phyloP scores from a whole-genome alignment of 2,113 vertebrate genomes.

The Forbesichthys papilliferus region DNA sequence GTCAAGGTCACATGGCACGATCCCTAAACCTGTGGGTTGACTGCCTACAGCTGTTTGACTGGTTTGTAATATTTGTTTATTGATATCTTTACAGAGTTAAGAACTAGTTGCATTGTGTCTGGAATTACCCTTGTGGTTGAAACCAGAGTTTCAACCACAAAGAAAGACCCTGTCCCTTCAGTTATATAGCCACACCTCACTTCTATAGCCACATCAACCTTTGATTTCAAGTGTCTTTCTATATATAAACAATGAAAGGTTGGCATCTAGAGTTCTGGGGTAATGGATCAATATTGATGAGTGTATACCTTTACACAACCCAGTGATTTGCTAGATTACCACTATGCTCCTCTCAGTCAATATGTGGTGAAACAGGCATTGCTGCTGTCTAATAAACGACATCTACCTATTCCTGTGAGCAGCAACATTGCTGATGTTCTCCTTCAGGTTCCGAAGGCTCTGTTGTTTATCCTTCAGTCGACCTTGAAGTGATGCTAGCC shows the following conservation, averaged over 20 bases:
- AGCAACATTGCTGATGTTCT: constrained; percentile 47
- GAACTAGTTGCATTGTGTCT: too few relatives aligned
- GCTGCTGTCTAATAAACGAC: neutral
- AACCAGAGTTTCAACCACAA: too few relatives aligned
- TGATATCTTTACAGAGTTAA: neutral
- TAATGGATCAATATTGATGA: too few relatives aligned
- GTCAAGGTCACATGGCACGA: neutral
- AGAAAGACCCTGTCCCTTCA: too few relatives aligned
- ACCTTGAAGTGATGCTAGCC: constrained; percentile 57
- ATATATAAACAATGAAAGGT: too few relatives aligned
- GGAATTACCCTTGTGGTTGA: too few relatives aligned
- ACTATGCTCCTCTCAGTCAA: neutral
- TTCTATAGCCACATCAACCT: too few relatives aligned
- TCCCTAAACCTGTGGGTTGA: neutral
- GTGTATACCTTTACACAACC: too few relatives aligned
- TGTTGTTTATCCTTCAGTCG: constrained; percentile 66
- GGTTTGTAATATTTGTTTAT: neutral
- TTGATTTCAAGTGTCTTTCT: too few relatives aligned
- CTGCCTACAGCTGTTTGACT: neutral
- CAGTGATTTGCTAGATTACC: too few relatives aligned
- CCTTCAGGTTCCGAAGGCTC: constrained; percentile 50
- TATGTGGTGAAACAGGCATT: neutral
- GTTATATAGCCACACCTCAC: too few relatives aligned
- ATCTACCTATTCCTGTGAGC: constrained; percentile 62
- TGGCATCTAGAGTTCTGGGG: too few relatives aligned